A percentile compares a stretch with the other conserved stretches of the same genome.
Conservation (phyloP, 2,113 vertebrate species). For the Gymnarchus niloticus region DNA sequence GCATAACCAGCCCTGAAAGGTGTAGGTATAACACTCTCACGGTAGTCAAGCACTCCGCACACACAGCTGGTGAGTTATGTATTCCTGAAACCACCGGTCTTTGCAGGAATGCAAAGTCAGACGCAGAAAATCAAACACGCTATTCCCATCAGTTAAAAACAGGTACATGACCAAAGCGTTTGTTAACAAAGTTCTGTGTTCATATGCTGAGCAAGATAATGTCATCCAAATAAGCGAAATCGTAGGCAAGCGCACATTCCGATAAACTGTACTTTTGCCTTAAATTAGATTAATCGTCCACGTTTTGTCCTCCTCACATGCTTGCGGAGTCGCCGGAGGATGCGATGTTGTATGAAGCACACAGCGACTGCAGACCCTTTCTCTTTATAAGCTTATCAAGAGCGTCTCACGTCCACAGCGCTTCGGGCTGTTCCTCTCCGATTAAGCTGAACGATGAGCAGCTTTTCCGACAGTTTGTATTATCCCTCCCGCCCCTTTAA, state of each 20-base stretch:
- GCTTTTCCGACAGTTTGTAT: slow-evolving; percentile 38
- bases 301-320: background rate
- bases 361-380: slow-evolving; percentile 15
- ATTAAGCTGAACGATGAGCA: slow-evolving; percentile 55
- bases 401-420: slow-evolving; percentile 45
- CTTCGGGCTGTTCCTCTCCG: slow-evolving; percentile 53
- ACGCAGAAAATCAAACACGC: background rate
- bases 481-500: slow-evolving; percentile 62
- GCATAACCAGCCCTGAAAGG: background rate
- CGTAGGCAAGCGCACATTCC: background rate
- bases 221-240: background rate
- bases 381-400: slow-evolving; percentile 60
- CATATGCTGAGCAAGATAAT: background rate
- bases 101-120: background rate
- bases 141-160: background rate
- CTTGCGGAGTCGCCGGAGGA: background rate
- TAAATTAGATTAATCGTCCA: background rate
- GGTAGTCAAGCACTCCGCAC: background rate
- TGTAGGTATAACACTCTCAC: background rate
- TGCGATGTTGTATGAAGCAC: background rate
- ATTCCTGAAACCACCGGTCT: background rate
- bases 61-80: background rate
- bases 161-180: background rate
- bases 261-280: background rate
- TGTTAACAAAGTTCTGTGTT: background rate